Base-by-base conservation (phyloP, 2,113 vertebrate genomes). In the Ptilonorhynchus violaceus region DNA sequence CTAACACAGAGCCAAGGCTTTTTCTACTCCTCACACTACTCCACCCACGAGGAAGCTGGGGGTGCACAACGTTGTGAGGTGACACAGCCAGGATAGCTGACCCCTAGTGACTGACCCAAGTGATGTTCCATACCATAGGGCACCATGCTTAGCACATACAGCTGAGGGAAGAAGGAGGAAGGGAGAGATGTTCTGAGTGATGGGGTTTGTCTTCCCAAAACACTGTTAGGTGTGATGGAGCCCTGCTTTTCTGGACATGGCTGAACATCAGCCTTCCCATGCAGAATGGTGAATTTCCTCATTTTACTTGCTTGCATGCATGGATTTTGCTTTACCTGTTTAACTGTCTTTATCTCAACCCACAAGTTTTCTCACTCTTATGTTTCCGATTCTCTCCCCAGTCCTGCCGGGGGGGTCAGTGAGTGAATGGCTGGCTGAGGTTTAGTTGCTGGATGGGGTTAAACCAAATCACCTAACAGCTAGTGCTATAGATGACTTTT, bases 11-110 rank as follows among this genome's bases (percentile, higher is more conserved):
- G 60, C 60, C 3, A 2, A 49, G 60, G 60, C 10, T 58, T 75
- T 66, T 66, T 11, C 24, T n/a, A 6, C n/a, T 25, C 0, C 0
- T n/a, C 28, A 33, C 44, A 76, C 21, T 9, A 11, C 11, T 33
- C 25, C 44, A 37, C 7, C 37, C 53, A 27, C 0, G 1, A 44
- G 55, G 53, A 60, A 44, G 14, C 33, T n/a, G 84, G 7, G 19
- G 8, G 28, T 53, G 55, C 55, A 53, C 39, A 15, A 19, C 55
- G n/a, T 4, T 46, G 39, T 52, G 46, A 59, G 62, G 31, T 50
- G 33, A 23, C 28, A 46, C 22, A 60, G 46, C 9, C 22, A 33
- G 46, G 39, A 39, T 33, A 60, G 46, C 39, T 69, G 55, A 39
- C 19, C 39, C 27, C 63, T 4, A 6, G 22, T 23, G 37, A 31